Percentiles rank a stretch among this genome's conserved stretches.
phyloP scores from a whole-genome alignment of 2,113 vertebrate species.

The Genyomyrus donnyi region DNA sequence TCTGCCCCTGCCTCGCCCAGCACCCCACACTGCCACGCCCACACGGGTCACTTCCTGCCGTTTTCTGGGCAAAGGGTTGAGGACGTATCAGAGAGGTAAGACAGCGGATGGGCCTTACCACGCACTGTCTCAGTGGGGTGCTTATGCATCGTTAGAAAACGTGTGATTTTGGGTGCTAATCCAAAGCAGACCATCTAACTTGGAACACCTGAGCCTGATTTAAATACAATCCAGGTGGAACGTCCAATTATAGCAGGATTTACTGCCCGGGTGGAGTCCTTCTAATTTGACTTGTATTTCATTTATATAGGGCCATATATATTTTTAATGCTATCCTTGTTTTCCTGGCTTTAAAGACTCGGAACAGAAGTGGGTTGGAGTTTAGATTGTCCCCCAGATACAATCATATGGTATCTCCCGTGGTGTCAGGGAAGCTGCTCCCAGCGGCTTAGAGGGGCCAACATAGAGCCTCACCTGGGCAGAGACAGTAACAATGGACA shows the following conservation, averaged over 20 bases:
- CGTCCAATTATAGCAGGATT: neutral
- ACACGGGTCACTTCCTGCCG: constrained; percentile 45
- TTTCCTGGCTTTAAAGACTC: neutral
- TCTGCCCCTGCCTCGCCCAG: constrained; percentile 77
- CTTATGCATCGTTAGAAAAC: neutral
- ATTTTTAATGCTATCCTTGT: neutral
- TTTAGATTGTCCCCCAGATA: neutral
- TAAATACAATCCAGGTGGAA: neutral
- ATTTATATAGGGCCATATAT: neutral
- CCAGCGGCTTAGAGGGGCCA: neutral
- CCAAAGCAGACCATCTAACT: neutral
- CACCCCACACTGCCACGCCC: constrained; percentile 39
- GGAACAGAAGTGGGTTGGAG: neutral
- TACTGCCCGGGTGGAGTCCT: neutral
- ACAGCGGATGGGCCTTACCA: neutral
- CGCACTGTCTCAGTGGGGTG: neutral
- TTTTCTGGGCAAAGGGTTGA: constrained; percentile 57
- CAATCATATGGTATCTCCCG: neutral
- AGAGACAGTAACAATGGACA: neutral
- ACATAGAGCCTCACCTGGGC: neutral
- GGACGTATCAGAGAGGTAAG: constrained; percentile 82
- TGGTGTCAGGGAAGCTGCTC: neutral
- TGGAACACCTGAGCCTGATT: neutral
- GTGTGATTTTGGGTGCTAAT: neutral
- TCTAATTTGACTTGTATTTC: neutral